Evolutionary conservation across 1,140 invertebrate genomes (phyloP).

Genomic region (Drosophila bipectinata): DNA sequence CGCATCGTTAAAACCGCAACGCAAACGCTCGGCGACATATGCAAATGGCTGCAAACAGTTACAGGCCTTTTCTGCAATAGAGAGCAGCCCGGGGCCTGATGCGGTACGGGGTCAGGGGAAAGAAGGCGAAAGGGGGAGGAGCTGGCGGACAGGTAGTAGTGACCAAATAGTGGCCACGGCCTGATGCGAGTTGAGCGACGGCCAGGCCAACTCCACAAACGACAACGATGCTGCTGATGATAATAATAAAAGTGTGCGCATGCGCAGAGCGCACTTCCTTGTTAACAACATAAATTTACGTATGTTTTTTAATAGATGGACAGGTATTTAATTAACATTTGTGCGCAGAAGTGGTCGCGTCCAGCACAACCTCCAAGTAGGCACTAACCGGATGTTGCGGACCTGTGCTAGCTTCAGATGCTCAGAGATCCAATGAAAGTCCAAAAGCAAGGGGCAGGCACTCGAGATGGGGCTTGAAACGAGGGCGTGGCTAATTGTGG

Average conservation of each 20-base stretch:
- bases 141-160: constrained; percentile 34
- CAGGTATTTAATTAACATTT: constrained; percentile 82
- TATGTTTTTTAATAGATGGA: constrained; percentile 78
- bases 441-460: constrained; percentile 9
- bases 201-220: constrained; percentile 15
- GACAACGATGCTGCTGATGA: constrained; percentile 47
- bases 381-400: constrained; percentile 60
- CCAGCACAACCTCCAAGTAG: constrained; percentile 11
- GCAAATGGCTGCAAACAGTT: constrained; percentile 65
- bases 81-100: constrained; percentile 1
- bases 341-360: constrained; percentile 32
- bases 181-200: constrained; percentile 52
- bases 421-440: constrained; percentile 21
- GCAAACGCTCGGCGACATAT: constrained; percentile 65
- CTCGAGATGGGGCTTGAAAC: constrained; percentile 20
- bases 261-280: constrained; percentile 75
- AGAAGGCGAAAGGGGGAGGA: constrained; percentile 11
- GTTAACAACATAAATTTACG: constrained; percentile 82
- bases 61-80: constrained; percentile 27
- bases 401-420: constrained; percentile 10
- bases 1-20: constrained; percentile 66
- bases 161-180: constrained; percentile 54
- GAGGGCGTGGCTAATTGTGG: constrained; percentile 30
- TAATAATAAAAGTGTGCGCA: constrained; percentile 81
- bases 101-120: background rate